Conservation (phyloP, 2,888 invertebrate genomes). For the Dynastes tityus region DNA sequence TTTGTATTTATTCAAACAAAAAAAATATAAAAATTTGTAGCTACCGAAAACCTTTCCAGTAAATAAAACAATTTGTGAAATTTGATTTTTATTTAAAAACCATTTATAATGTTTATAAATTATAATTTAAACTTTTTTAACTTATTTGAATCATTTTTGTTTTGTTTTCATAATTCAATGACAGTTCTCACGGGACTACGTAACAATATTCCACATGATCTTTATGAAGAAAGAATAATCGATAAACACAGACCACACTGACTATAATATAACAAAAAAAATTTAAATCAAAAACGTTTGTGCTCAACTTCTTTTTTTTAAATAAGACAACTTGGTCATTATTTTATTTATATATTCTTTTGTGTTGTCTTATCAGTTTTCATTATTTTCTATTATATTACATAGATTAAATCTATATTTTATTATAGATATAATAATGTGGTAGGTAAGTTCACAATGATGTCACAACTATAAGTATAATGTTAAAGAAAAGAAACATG, state of each 20-base stretch:
- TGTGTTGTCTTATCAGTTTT: constrained; percentile 18
- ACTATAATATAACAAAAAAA: too few species aligned
- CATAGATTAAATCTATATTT: constrained; percentile 44
- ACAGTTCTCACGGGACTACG: constrained; percentile 58
- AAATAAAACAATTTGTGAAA: constrained; percentile 26
- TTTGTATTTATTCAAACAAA: background rate
- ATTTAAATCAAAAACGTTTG: too few species aligned
- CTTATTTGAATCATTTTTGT: constrained; percentile 54
- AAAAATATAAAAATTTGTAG: background rate
- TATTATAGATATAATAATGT: constrained; percentile 32
- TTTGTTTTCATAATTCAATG: constrained; percentile 45
- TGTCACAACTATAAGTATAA: constrained; percentile 33
- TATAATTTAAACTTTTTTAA: constrained; percentile 57
- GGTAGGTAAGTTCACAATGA: constrained; percentile 35
- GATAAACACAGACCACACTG: constrained; percentile 52
- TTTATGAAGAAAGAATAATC: constrained; percentile 56
- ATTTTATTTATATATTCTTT: constrained; percentile 30
- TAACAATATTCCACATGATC: constrained; percentile 47
- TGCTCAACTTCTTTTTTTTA: constrained; percentile 24
- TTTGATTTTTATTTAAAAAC: constrained; percentile 58
- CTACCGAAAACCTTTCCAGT: background rate
- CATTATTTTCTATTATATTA: constrained; percentile 8
- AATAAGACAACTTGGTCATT: constrained; percentile 43
- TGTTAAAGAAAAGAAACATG: constrained; percentile 34
- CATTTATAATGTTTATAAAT: constrained; percentile 58